Percentiles rank a stretch among this genome's conserved stretches.
Evolutionary conservation across 2,113 vertebrate species (phyloP).

Genomic region (Holacanthus passer): DNA sequence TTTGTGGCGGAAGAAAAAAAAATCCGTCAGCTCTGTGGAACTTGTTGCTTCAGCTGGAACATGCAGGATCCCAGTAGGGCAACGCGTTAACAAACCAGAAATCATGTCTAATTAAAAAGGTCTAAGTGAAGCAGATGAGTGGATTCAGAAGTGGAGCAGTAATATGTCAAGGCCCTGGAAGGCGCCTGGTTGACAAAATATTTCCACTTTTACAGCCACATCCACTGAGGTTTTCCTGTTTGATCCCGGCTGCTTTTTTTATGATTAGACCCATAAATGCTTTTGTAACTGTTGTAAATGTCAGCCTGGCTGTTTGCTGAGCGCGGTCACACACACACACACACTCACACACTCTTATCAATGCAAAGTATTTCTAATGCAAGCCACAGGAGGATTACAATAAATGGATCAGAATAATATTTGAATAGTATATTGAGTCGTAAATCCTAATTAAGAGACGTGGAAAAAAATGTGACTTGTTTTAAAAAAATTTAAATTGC

Average conservation of each 20-base stretch:
- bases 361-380: constrained; percentile 23
- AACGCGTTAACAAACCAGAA: constrained; percentile 63
- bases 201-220: constrained; percentile 69
- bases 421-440: background rate
- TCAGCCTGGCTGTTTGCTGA: constrained; percentile 53
- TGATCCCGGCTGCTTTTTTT: constrained; percentile 67
- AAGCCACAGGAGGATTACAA: background rate
- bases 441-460: background rate
- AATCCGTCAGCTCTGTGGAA: constrained; percentile 39
- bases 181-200: constrained; percentile 54
- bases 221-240: constrained; percentile 61
- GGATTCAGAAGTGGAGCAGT: constrained; percentile 25
- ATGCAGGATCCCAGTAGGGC: constrained; percentile 59
- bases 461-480: background rate
- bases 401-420: background rate
- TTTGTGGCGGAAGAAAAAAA: background rate
- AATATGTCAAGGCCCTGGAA: constrained; percentile 54
- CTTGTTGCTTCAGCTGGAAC: constrained; percentile 76
- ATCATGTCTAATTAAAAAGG: constrained; percentile 67
- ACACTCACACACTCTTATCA: constrained; percentile 45
- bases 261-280: constrained; percentile 71
- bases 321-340: constrained; percentile 44
- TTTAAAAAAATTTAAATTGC: background rate
- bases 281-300: constrained; percentile 70
- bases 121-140: constrained; percentile 43